Evolutionary conservation across 2,888 invertebrate species (phyloP), one percentile per base, ranked within the genome.

Genomic region (Cantharis nigra): DNA sequence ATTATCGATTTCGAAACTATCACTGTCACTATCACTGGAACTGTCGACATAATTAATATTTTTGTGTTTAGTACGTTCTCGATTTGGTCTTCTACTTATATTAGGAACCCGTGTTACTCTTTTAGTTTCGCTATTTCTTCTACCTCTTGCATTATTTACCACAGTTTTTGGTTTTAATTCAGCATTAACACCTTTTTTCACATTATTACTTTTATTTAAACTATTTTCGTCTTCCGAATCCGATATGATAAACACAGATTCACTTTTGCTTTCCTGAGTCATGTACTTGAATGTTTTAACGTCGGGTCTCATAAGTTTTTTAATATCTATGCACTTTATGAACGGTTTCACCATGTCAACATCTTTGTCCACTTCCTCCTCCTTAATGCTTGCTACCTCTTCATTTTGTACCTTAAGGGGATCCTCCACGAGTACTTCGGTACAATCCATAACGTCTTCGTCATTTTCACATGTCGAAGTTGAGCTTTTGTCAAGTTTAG

Each of bases 271-370:
- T 70, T 26, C 33, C 18, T 49, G 49, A 7, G 49, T 49, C 7
- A n/a, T 49, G n/a, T 49, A 49, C n/a, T 49, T 49, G 7, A 49
- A 49, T 1, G 69, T 76, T 74, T 82, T 82, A 26, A 63, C 18
- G 20, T 75, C 33, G 0, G 86, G 85, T 74, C 85, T 86, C 13
- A 87, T 82, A n/a, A 88, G 79, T 82, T 87, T 88, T 26, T 82
- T 85, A 16, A 88, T 86, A 79, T 87, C 87, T n/a, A 88, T 85
- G 69, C 87, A 82, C 80, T 87, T 86, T 72, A 88, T 84, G 74
- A 83, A 75, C 11, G 84, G 82, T 76, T 82, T 82, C 26, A 11
- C 26, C 10, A 3, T 3, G 14, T 69, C 18, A 10, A 0, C 67
- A n/a, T 2, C n/a, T 14, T 26, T 7, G 0, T n/a, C n/a, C 14